Evolutionary conservation across 1,140 invertebrate species (phyloP).

Genomic region (Linepithema humile): DNA sequence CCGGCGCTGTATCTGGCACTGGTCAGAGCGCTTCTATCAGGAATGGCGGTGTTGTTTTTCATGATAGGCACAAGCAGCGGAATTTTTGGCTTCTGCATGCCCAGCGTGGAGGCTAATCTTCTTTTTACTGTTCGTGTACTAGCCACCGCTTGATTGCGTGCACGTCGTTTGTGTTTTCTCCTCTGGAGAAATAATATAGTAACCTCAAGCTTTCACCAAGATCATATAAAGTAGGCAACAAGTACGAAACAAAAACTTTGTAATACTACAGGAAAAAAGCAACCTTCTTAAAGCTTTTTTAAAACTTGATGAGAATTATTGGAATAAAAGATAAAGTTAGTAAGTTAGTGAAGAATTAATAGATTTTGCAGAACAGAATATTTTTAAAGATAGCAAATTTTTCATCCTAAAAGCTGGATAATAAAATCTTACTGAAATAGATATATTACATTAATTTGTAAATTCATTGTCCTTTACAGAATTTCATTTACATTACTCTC

Average conservation of each 20-base stretch:
- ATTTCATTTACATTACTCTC: background rate
- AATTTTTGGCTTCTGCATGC: slow-evolving; percentile 77
- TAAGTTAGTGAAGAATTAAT: slow-evolving; percentile 19
- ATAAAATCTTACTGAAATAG: background rate
- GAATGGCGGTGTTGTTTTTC: slow-evolving; percentile 75
- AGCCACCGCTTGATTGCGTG: slow-evolving; percentile 67
- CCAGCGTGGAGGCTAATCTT: slow-evolving; percentile 80
- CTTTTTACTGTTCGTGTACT: slow-evolving; percentile 78
- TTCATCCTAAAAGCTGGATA: slow-evolving; percentile 5
- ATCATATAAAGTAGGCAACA: background rate
- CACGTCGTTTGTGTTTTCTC: slow-evolving; percentile 62
- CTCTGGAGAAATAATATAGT: slow-evolving; percentile 63
- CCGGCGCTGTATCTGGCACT: slow-evolving; percentile 74
- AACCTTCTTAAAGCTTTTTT: background rate
- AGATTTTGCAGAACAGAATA: slow-evolving; percentile 29
- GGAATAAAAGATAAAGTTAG: slow-evolving; percentile 29
- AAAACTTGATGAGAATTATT: background rate
- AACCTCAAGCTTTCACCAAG: background rate
- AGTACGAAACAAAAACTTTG: background rate
- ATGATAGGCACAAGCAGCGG: slow-evolving; percentile 80
- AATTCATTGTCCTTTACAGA: slow-evolving; percentile 41
- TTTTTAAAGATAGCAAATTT: background rate
- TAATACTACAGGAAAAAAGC: no score
- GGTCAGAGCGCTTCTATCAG: slow-evolving; percentile 60
- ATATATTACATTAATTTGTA: slow-evolving; percentile 8